Percentiles rank a stretch among this genome's conserved stretches.
These are phyloP conservation scores for Marmota monax DNA, from an alignment of 2,113 vertebrate genomes.

Conservation along the genomic window DNA sequence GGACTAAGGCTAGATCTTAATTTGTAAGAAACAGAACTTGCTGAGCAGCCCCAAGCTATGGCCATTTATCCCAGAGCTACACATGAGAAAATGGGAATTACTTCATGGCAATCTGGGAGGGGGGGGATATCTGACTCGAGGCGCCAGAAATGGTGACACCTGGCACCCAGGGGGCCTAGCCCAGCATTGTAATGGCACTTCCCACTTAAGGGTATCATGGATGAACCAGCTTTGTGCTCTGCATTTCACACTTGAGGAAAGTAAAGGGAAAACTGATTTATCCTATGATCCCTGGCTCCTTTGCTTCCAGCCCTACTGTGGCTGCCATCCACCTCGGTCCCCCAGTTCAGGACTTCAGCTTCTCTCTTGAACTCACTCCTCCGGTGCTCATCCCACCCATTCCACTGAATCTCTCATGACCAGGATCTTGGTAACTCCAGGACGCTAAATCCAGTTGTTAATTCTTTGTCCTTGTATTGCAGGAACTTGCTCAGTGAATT, in stretches of 20 bases:
- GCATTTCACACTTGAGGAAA: background rate
- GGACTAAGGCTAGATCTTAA: background rate
- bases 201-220: no score
- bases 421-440: background rate
- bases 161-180: background rate
- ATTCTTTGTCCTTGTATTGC: background rate
- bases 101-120: background rate
- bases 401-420: background rate
- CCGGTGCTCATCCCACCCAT: background rate
- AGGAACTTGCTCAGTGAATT: background rate
- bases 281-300: background rate
- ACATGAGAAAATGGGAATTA: background rate
- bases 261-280: background rate
- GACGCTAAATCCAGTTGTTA: background rate
- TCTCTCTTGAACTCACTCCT: background rate
- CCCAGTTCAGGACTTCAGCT: background rate
- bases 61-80: background rate
- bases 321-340: background rate
- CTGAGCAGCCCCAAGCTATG: background rate
- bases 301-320: background rate
- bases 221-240: background rate
- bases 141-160: background rate
- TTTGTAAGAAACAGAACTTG: background rate
- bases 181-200: background rate
- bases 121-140: background rate